phyloP scores from a whole-genome alignment of 2,113 vertebrate species.

The Eurypyga helias region DNA sequence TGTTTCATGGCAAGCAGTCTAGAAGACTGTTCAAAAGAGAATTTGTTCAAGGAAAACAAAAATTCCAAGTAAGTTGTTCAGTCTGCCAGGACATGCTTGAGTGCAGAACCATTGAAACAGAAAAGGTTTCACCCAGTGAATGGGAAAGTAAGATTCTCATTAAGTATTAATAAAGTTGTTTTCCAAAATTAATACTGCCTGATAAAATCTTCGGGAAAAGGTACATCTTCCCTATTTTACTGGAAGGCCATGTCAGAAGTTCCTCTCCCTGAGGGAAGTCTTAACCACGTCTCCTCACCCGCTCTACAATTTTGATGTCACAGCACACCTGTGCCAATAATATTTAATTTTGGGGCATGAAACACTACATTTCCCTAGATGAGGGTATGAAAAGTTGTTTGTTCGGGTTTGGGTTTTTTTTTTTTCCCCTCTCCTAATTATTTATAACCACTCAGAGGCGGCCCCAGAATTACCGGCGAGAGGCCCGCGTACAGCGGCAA shows the following conservation, averaged over 20 bases:
- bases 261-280: not conserved
- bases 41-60: not conserved
- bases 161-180: not conserved
- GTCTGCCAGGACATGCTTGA: not conserved
- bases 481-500: not conserved
- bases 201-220: not conserved
- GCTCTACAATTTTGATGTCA: not conserved
- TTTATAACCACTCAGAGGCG: rapidly evolving
- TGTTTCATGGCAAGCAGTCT: not conserved
- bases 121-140: not conserved
- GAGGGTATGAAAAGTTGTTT: not conserved
- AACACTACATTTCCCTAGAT: not conserved
- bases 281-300: not conserved
- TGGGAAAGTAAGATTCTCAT: not conserved
- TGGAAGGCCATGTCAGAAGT: not conserved
- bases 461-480: not conserved
- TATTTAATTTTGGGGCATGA: not conserved
- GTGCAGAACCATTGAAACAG: not conserved
- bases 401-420: too few species aligned
- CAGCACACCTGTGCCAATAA: not conserved
- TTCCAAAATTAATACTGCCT: not conserved
- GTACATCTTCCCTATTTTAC: not conserved
- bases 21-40: not conserved
- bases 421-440: not conserved
- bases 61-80: not conserved